These are phyloP conservation scores for Chiloscyllium plagiosum DNA, from an alignment of 2,113 vertebrate species.

Conservation along the genomic window DNA sequence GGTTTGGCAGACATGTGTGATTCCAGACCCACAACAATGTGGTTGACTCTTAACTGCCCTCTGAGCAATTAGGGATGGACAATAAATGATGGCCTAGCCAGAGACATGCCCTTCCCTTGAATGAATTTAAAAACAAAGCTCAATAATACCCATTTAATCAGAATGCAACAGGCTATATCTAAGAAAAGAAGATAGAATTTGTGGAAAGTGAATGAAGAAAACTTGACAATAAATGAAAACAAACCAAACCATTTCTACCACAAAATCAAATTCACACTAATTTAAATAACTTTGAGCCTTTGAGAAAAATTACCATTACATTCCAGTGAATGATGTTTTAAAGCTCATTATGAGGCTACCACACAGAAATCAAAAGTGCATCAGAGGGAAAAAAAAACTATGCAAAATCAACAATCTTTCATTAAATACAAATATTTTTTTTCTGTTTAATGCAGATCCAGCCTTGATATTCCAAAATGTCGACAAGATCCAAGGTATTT, in stretches of 20 bases:
- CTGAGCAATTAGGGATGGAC: not conserved
- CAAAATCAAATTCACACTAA: not conserved
- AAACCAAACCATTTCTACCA: not conserved
- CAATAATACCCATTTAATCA: not conserved
- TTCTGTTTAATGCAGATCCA: not conserved
- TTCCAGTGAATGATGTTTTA: not conserved
- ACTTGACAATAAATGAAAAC: slow-evolving; percentile 4
- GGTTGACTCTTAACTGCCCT: too few relatives aligned
- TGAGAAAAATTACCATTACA: not conserved
- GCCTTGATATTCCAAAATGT: not conserved
- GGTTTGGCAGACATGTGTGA: too few relatives aligned
- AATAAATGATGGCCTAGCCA: too few relatives aligned
- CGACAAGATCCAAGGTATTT: not conserved
- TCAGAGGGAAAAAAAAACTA: not conserved
- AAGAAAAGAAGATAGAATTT: not conserved
- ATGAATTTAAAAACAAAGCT: too few relatives aligned
- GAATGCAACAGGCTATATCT: not conserved
- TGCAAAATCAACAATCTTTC: not conserved
- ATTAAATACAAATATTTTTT: not conserved
- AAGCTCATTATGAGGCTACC: not conserved
- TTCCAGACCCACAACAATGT: too few relatives aligned
- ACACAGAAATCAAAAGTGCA: not conserved
- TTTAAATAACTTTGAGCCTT: not conserved
- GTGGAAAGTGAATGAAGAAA: not conserved
- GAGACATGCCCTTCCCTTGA: too few relatives aligned